These are phyloP conservation scores for Caenorhabditis macrosperma DNA, from an alignment of 2,888 invertebrate species.

Conservation along the genomic window DNA sequence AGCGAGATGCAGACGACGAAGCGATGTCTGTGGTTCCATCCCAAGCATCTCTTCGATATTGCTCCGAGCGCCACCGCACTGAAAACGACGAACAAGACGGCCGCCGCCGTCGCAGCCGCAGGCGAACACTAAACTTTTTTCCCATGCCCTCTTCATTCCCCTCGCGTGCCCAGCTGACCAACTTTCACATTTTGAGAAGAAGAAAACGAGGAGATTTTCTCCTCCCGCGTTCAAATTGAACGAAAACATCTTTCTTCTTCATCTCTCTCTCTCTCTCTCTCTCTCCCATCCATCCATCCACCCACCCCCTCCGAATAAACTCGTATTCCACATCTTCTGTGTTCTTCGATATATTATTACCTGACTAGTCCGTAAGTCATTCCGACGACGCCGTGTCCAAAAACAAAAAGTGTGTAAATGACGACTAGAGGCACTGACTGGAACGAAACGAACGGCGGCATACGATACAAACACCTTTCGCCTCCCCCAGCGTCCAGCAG, in stretches of 20 bases:
- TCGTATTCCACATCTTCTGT: slow-evolving; percentile 10
- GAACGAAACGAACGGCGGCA: slow-evolving; percentile 1
- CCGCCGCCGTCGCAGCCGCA: too few species aligned
- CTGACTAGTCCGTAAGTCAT: slow-evolving; percentile 6
- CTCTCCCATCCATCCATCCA: background rate
- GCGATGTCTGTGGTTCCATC: slow-evolving; percentile 54
- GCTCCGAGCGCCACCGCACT: slow-evolving; percentile 9
- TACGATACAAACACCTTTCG: background rate
- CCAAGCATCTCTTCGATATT: slow-evolving; percentile 50
- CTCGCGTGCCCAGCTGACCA: background rate
- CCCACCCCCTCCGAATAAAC: slow-evolving; percentile 10
- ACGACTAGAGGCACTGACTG: too few species aligned
- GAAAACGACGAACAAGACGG: slow-evolving; percentile 5
- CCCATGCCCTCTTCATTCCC: slow-evolving; percentile 17
- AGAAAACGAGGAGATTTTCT: background rate
- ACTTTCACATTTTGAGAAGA: background rate
- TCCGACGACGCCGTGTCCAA: background rate
- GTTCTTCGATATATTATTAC: slow-evolving; percentile 11
- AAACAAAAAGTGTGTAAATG: slow-evolving; percentile 16
- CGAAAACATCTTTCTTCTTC: background rate
- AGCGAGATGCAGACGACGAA: slow-evolving; percentile 34
- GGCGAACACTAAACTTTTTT: slow-evolving; percentile 12
- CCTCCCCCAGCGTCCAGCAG: background rate
- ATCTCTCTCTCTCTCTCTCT: background rate
- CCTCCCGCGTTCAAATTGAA: background rate